phyloP scores from a whole-genome alignment of 2,888 invertebrate species.

The Pocota personata region DNA sequence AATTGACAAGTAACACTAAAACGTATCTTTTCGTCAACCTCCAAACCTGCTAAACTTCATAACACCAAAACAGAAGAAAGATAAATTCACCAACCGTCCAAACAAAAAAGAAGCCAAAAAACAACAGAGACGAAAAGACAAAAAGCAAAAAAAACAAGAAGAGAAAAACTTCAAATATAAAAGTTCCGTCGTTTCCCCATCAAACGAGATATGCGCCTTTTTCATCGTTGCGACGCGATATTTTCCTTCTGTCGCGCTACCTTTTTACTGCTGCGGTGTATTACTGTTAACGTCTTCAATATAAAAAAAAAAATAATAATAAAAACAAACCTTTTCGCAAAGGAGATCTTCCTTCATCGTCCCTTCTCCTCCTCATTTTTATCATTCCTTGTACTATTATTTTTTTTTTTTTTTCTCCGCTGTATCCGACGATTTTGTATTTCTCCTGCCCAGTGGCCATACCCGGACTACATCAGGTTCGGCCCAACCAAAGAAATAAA shows the following conservation, averaged over 20 bases:
- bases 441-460: conserved; percentile 57
- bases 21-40: conserved; percentile 17
- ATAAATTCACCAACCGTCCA: conserved; percentile 54
- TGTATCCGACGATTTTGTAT: conserved; percentile 30
- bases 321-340: conserved; percentile 40
- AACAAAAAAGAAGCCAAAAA: conserved; percentile 20
- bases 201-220: conserved; percentile 68
- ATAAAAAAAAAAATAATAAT: not conserved
- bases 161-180: conserved; percentile 60
- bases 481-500: conserved; percentile 76
- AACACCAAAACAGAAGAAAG: conserved; percentile 36
- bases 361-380: conserved; percentile 35
- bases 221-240: conserved; percentile 67
- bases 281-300: conserved; percentile 56
- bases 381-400: conserved; percentile 43
- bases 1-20: not conserved
- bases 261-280: conserved; percentile 52
- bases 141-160: conserved; percentile 13
- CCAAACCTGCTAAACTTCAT: conserved; percentile 45
- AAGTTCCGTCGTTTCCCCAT: conserved; percentile 68
- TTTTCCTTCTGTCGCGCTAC: conserved; percentile 61
- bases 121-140: not conserved
- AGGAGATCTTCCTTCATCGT: conserved; percentile 29
- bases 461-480: conserved; percentile 74
- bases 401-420: not conserved